Conservation (phyloP, 2,113 vertebrate species). For the Clarias magur region DNA sequence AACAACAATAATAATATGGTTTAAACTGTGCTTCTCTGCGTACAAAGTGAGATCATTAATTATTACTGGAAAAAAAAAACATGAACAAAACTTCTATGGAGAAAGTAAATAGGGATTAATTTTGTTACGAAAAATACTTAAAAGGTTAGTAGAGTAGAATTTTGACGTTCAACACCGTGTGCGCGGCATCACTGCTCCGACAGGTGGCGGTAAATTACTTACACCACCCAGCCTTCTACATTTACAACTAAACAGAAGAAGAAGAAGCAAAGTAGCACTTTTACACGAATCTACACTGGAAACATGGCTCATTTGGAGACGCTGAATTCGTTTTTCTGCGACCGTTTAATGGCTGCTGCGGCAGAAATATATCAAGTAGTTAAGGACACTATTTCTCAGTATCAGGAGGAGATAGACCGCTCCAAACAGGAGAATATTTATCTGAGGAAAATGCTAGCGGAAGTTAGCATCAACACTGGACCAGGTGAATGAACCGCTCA, state of each 20-base stretch:
- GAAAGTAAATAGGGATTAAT: background rate
- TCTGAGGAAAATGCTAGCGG: conserved; percentile 39
- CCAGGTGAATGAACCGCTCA: conserved; percentile 21
- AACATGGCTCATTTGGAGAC: conserved; percentile 36
- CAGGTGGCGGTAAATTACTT: background rate
- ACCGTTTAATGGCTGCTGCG: conserved; percentile 42
- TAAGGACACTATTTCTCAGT: conserved; percentile 35
- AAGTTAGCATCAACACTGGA: conserved; percentile 24
- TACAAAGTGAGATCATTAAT: background rate
- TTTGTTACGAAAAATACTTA: background rate
- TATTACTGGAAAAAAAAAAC: background rate
- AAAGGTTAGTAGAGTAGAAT: background rate
- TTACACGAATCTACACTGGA: background rate
- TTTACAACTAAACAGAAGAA: background rate
- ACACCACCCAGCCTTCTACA: background rate
- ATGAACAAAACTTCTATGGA: background rate
- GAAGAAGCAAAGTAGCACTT: background rate
- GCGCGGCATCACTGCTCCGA: background rate
- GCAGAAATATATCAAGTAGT: conserved; percentile 47
- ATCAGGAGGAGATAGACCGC: conserved; percentile 43
- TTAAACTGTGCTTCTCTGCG: conserved; percentile 26
- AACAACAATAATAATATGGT: background rate
- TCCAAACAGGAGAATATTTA: conserved; percentile 40
- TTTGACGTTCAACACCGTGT: background rate
- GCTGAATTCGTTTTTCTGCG: conserved; percentile 43